Base-by-base conservation (phyloP, 2,113 vertebrate species). In the Tiliqua scincoides region DNA sequence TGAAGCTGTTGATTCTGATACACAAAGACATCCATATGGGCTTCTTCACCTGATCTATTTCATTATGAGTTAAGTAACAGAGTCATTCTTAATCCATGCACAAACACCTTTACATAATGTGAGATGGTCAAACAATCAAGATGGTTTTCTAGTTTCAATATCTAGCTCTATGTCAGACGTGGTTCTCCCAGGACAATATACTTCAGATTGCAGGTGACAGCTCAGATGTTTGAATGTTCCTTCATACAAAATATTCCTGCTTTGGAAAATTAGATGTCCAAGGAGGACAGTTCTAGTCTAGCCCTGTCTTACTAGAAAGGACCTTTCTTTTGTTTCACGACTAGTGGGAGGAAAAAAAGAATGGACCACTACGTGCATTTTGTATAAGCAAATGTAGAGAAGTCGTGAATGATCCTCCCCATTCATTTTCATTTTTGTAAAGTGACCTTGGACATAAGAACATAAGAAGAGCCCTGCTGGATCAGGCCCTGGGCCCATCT, bases 21-120 rank as follows among this genome's bases (percentile, higher is more conserved):
- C 17, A n/a, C 78, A 89, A 85, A 87, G 89, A 40, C 65, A 35
- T 83, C 25, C 83, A 73, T 88, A 40, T 8, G 80, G 57, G n/a
- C 86, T 4, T 77, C 54, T 90, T 76, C n/a, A 81, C 87, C 82
- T 72, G 67, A 82, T 84, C 78, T 40, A 85, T 83, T 83, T 8
- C 0, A 1, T 63, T 15, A 43, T 89, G 73, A 83, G 40, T 74
- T 81, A 92, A 84, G 77, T 71, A 88, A 84, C 17, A 67, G 77
- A 86, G 74, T 85, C 61, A 23, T 85, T 86, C 83, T 27, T 82
- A 82, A 83, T 83, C 52, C 62, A 4, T 48, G 21, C 37, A 27
- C 71, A 48, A 43, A 43, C 7, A 40, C 43, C 2, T 40, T 9
- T 27, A 11, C 37, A 43, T 43, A 73, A 67, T 30, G 30, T 67